Percentiles rank a stretch among this genome's conserved stretches.
These are phyloP conservation scores for Galendromus occidentalis DNA, from an alignment of 1,140 invertebrate species.

Conservation along the genomic window DNA sequence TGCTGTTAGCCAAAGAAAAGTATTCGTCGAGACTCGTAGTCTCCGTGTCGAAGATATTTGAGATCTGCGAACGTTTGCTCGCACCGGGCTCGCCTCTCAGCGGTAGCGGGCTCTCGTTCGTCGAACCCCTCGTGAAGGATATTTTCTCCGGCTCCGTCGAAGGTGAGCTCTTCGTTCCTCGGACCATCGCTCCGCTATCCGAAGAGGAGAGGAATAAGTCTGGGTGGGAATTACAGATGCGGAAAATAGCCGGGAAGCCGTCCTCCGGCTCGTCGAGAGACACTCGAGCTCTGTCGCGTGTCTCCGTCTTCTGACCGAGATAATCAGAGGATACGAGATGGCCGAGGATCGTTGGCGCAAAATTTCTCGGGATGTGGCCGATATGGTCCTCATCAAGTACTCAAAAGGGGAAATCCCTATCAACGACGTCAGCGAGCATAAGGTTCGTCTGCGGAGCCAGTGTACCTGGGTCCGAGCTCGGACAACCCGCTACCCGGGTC, in stretches of 20 bases:
- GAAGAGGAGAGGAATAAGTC: not conserved
- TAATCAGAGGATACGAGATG: not conserved
- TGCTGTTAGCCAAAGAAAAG: constrained; percentile 7
- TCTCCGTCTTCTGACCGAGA: not conserved
- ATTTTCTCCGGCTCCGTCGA: not conserved
- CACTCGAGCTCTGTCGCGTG: not conserved
- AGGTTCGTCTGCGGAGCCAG: too few relatives aligned
- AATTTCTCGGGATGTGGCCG: constrained; percentile 2
- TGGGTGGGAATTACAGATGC: not conserved
- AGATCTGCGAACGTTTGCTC: not conserved
- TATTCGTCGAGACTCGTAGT: not conserved
- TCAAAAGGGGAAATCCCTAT: not conserved
- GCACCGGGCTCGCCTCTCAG: not conserved
- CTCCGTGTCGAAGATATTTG: not conserved
- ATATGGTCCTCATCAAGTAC: not conserved
- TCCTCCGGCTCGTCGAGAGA: not conserved
- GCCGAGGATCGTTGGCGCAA: constrained; percentile 1
- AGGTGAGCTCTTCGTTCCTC: not conserved
- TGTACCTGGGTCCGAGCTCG: too few relatives aligned
- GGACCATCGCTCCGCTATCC: too few relatives aligned
- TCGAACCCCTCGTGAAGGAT: not conserved
- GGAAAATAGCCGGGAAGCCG: not conserved
- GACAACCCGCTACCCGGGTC: too few relatives aligned
- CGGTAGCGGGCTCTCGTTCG: not conserved
- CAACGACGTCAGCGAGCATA: not conserved